Evolutionary conservation across 2,113 vertebrate genomes (phyloP).

Genomic region (Callopanchax toddi): DNA sequence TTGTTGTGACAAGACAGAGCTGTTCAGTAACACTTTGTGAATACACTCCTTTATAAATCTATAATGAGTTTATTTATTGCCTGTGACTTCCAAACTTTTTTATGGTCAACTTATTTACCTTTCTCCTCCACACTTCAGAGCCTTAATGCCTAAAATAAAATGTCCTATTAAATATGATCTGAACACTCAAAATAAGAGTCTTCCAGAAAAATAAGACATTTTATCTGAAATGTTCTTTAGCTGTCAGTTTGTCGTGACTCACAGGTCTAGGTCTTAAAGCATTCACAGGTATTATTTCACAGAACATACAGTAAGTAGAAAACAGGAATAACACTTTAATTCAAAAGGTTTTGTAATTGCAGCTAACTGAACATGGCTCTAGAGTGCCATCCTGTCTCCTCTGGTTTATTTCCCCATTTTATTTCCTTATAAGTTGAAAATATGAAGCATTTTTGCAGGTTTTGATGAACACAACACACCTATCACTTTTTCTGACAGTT

Average conservation of each 20-base stretch:
- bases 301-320: not conserved
- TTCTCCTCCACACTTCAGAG: no score
- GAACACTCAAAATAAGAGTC: no score
- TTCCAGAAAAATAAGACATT: no score
- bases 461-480: not conserved
- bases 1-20: no score
- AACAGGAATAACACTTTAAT: not conserved
- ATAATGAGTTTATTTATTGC: conserved; percentile 11
- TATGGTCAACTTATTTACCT: conserved; percentile 18
- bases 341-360: not conserved
- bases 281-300: not conserved
- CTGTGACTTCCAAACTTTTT: conserved; percentile 17
- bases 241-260: not conserved
- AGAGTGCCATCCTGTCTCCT: not conserved
- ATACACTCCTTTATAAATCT: not conserved
- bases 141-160: not conserved
- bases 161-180: no score
- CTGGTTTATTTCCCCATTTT: not conserved
- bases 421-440: not conserved
- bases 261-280: not conserved
- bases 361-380: not conserved
- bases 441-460: not conserved
- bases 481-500: not conserved
- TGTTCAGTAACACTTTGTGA: no score
- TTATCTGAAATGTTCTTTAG: no score